Conservation (phyloP, 2,888 invertebrate species). For the Anthoptus insignis region DNA sequence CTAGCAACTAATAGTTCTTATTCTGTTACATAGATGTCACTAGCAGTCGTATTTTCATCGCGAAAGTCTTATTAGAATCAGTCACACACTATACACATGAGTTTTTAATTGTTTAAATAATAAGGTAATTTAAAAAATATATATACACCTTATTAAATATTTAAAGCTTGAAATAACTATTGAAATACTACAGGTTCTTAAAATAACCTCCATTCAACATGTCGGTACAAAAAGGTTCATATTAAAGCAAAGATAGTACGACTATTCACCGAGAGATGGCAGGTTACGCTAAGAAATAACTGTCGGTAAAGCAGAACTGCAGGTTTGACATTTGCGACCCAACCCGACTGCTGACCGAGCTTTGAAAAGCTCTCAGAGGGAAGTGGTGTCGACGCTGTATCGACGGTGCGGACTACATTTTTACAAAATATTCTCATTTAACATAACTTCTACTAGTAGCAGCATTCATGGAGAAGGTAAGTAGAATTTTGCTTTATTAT, state of each 20-base stretch:
- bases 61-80: constrained; percentile 17
- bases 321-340: constrained; percentile 44
- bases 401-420: constrained; percentile 28
- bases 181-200: too few relatives aligned
- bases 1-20: neutral
- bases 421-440: constrained; percentile 32
- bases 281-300: constrained; percentile 44
- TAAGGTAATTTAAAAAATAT: too few relatives aligned
- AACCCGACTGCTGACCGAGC: constrained; percentile 43
- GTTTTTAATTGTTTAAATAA: neutral
- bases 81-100: neutral
- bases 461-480: constrained; percentile 38
- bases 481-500: constrained; percentile 20
- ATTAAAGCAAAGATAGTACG: neutral
- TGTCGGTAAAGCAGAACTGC: constrained; percentile 57
- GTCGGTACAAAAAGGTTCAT: neutral
- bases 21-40: constrained; percentile 17
- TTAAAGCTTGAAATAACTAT: neutral
- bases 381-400: constrained; percentile 32
- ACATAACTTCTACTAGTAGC: constrained; percentile 14
- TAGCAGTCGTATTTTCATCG: neutral
- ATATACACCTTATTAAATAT: neutral
- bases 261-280: constrained; percentile 69
- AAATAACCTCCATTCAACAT: neutral
- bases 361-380: constrained; percentile 57